phyloP scores from a whole-genome alignment of 2,888 invertebrate species.

The Megaustenia siamemsis region DNA sequence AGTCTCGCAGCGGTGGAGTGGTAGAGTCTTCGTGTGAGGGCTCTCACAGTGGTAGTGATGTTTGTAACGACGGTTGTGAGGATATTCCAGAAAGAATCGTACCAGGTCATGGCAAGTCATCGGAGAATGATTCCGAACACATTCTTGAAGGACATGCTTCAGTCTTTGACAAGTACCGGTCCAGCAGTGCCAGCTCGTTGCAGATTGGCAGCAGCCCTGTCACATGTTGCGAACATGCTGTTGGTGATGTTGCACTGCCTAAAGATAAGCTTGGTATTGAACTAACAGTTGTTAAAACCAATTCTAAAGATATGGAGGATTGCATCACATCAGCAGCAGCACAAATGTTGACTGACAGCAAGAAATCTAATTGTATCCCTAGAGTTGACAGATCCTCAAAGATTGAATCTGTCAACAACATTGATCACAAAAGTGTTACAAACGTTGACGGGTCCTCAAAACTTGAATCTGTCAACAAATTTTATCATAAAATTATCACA shows the following conservation, averaged over 20 bases:
- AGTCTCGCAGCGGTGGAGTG: not conserved
- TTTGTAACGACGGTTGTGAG: slow-evolving; percentile 65
- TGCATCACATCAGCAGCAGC: not conserved
- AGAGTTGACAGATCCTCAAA: too few species aligned
- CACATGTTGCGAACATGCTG: too few species aligned
- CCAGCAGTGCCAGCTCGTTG: too few species aligned
- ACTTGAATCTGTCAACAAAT: not conserved
- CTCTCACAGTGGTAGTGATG: slow-evolving; percentile 52
- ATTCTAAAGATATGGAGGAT: not conserved
- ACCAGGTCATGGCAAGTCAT: too few species aligned
- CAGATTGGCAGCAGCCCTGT: too few species aligned
- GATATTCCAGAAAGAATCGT: too few species aligned
- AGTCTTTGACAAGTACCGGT: too few species aligned
- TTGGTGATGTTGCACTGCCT: not conserved
- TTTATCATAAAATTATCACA: too few species aligned
- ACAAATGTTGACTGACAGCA: not conserved
- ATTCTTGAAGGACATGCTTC: too few species aligned
- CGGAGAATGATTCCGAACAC: too few species aligned
- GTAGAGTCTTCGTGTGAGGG: not conserved
- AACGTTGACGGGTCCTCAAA: not conserved
- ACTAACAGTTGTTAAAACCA: slow-evolving; percentile 15
- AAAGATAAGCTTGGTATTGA: not conserved
- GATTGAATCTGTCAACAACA: not conserved
- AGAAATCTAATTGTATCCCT: too few species aligned
- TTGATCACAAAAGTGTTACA: not conserved